These are phyloP conservation scores for Drosophila maculinotata DNA, from an alignment of 2,888 invertebrate species.

Conservation along the genomic window DNA sequence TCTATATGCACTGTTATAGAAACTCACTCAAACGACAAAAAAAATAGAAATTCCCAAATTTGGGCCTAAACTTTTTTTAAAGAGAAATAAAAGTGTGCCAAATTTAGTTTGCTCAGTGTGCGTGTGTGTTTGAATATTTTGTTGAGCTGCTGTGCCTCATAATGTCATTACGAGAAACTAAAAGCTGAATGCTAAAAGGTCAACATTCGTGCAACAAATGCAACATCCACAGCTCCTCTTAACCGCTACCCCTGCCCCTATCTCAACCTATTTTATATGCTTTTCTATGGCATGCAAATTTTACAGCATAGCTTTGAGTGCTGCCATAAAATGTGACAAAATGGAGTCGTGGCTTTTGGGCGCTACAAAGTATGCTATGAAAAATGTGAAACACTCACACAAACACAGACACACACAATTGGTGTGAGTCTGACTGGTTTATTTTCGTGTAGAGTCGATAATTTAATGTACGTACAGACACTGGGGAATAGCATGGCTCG, in stretches of 20 bases:
- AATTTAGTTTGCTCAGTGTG: background rate
- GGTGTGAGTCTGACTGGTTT: slow-evolving; percentile 44
- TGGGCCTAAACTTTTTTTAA: background rate
- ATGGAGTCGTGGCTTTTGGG: slow-evolving; percentile 51
- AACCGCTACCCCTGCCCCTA: background rate
- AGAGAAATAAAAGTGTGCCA: no score
- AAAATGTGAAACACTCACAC: slow-evolving; percentile 36
- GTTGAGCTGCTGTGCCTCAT: slow-evolving; percentile 29
- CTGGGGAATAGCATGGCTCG: slow-evolving; percentile 24
- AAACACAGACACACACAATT: background rate
- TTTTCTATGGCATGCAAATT: slow-evolving; percentile 57
- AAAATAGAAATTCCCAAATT: no score
- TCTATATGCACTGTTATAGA: no score
- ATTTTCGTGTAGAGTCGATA: slow-evolving; percentile 72
- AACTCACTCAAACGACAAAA: no score
- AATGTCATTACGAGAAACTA: slow-evolving; percentile 49
- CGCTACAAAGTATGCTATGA: slow-evolving; percentile 57
- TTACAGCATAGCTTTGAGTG: slow-evolving; percentile 50
- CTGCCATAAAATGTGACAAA: slow-evolving; percentile 66
- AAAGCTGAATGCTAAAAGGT: slow-evolving; percentile 40
- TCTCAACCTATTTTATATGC: slow-evolving; percentile 4
- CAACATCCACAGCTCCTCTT: slow-evolving; percentile 7
- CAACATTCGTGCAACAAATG: slow-evolving; percentile 32
- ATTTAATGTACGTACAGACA: slow-evolving; percentile 52
- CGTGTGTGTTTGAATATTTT: slow-evolving; percentile 35